These are phyloP conservation scores for Agelas oroides DNA, from an alignment of 37 sponge, comb jelly and placozoan genomes.

Conservation along the genomic window DNA sequence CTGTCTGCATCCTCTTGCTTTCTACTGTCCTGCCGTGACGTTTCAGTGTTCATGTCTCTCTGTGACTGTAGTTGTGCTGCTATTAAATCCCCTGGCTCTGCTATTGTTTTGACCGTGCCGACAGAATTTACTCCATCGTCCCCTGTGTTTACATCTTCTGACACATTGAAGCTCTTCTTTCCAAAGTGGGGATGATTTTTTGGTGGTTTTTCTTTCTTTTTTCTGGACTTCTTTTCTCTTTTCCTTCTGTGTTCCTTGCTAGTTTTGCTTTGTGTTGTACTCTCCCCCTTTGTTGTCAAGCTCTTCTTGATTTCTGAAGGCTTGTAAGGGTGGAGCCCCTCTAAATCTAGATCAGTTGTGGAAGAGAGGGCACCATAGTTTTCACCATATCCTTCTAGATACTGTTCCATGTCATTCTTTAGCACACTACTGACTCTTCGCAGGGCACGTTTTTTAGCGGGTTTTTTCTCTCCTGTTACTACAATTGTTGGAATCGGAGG, in stretches of 20 bases:
- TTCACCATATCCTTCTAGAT: constrained; percentile 68
- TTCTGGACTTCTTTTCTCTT: constrained; percentile 1
- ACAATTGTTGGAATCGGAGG: background rate
- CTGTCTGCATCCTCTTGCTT: background rate
- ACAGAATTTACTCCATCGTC: background rate
- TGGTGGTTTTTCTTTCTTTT: background rate
- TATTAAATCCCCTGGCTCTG: too few relatives aligned
- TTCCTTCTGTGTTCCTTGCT: background rate
- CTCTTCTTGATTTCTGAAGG: background rate
- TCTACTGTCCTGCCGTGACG: too few relatives aligned
- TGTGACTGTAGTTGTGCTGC: too few relatives aligned
- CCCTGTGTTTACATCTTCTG: background rate
- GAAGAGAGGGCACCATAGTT: constrained; percentile 59
- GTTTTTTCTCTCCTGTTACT: background rate
- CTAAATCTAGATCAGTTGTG: background rate
- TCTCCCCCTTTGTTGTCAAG: background rate
- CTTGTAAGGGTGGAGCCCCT: background rate
- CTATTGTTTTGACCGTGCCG: background rate
- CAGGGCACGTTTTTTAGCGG: background rate
- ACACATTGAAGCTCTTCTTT: background rate
- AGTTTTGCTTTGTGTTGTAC: background rate
- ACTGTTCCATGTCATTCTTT: constrained; percentile 28
- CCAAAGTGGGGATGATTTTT: background rate
- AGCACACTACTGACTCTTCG: background rate
- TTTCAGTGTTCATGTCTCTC: too few relatives aligned